These are phyloP conservation scores for Lithobates sylvaticus DNA, from an alignment of 2,797 vertebrate species.

Conservation along the genomic window DNA sequence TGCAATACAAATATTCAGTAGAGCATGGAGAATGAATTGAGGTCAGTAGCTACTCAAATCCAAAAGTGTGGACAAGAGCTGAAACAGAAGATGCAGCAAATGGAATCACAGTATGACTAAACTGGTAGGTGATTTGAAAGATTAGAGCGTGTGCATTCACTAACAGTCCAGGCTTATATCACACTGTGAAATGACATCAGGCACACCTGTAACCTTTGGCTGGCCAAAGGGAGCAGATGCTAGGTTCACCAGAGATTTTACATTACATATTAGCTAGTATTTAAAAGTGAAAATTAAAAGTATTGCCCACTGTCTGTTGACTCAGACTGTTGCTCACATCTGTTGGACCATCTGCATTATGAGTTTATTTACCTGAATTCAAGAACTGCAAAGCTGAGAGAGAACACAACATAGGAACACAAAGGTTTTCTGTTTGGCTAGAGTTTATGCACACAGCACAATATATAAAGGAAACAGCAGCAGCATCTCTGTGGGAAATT, in stretches of 20 bases:
- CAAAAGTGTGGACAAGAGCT: constrained; percentile 87
- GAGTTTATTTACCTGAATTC: constrained; percentile 99
- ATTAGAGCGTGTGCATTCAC: constrained; percentile 80
- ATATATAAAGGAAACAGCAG: constrained; percentile 99
- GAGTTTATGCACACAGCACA: constrained; percentile 96
- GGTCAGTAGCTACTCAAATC: constrained; percentile 81
- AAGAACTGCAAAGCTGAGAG: constrained; percentile 93
- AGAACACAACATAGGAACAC: constrained; percentile 94
- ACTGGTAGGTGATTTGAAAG: constrained; percentile 88
- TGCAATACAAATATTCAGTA: constrained; percentile 72
- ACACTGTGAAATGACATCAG: constrained; percentile 85
- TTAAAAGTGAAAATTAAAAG: constrained; percentile 88
- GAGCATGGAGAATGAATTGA: constrained; percentile 81
- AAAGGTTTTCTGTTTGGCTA: constrained; percentile 96
- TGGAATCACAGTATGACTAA: constrained; percentile 88
- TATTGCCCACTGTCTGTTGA: constrained; percentile 92
- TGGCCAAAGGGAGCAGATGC: constrained; percentile 92
- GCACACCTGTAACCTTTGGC: constrained; percentile 95
- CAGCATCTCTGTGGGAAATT: constrained; percentile 97
- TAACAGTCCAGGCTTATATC: constrained; percentile 81
- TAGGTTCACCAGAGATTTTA: constrained; percentile 86
- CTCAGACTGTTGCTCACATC: constrained; percentile 97
- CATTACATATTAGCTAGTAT: constrained; percentile 92
- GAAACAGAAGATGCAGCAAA: constrained; percentile 87
- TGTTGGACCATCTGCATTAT: constrained; percentile 99